Evolutionary conservation across 2,888 invertebrate genomes (phyloP).

Genomic region (Spilosoma lubricipeda): DNA sequence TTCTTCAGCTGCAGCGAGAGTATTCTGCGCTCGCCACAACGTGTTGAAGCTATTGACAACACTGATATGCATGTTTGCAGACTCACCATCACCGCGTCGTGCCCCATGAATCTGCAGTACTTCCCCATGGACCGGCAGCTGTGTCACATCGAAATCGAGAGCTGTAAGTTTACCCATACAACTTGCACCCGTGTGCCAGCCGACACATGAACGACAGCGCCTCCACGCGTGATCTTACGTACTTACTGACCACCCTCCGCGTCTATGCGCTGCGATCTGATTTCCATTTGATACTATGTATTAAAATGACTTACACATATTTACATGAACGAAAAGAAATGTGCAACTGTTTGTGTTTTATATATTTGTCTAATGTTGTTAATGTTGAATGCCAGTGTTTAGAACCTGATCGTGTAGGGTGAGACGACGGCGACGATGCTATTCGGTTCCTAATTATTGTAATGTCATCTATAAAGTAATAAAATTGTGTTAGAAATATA

Average conservation of each 20-base stretch:
- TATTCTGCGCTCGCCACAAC: not conserved
- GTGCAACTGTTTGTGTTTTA: not conserved
- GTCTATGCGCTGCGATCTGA: slow-evolving; percentile 28
- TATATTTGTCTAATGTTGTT: not conserved
- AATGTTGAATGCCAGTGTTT: slow-evolving; percentile 30
- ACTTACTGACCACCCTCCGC: not conserved
- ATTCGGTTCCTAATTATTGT: slow-evolving; percentile 26
- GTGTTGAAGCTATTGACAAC: not conserved
- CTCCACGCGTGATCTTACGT: slow-evolving; percentile 4
- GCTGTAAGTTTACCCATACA: slow-evolving; percentile 92
- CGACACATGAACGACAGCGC: not conserved
- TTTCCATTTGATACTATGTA: slow-evolving; percentile 19
- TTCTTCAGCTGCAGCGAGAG: not conserved
- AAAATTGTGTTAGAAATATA: slow-evolving; percentile 19
- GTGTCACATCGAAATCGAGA: slow-evolving; percentile 97
- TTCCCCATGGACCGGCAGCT: slow-evolving; percentile 97
- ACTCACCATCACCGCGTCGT: slow-evolving; percentile 96
- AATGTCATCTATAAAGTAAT: slow-evolving; percentile 20
- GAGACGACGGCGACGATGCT: slow-evolving; percentile 36
- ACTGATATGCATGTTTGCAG: slow-evolving; percentile 80
- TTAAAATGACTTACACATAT: not conserved
- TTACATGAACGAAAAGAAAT: not conserved
- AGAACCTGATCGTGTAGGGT: slow-evolving; percentile 36
- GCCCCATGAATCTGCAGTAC: slow-evolving; percentile 97
- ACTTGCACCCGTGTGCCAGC: slow-evolving; percentile 18